Conservation (phyloP, 2,797 vertebrate species). For the Siniperca undulata region DNA sequence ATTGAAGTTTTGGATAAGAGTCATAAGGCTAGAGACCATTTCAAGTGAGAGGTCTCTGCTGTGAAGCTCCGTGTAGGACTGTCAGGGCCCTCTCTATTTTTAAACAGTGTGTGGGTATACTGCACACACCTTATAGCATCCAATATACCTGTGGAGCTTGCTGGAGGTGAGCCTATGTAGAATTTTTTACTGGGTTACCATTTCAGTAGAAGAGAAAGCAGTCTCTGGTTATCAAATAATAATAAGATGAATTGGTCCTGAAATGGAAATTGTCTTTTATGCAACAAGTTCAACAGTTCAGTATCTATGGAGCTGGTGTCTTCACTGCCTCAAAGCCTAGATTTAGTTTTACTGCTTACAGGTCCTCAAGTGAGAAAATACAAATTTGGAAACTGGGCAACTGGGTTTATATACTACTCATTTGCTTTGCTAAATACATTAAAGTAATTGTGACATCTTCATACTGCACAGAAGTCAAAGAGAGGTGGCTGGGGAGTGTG, state of each 20-base stretch:
- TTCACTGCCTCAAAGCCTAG: background rate
- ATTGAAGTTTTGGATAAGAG: conserved; percentile 79
- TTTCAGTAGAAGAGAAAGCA: conserved; percentile 30
- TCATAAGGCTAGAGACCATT: conserved; percentile 74
- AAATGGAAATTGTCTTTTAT: conserved; percentile 21
- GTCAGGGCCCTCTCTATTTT: conserved; percentile 78
- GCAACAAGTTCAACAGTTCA: background rate
- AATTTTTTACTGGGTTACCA: conserved; percentile 25
- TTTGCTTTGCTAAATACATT: background rate
- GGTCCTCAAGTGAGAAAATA: background rate
- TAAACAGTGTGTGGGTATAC: conserved; percentile 78
- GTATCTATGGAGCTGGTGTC: background rate
- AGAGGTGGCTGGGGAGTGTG: background rate
- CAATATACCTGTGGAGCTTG: conserved; percentile 68
- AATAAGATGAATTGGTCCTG: background rate
- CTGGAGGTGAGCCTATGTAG: conserved; percentile 47
- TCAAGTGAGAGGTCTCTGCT: conserved; percentile 71
- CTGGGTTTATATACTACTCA: background rate
- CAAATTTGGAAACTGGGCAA: background rate
- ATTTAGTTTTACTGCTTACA: conserved; percentile 2
- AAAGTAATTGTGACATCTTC: background rate
- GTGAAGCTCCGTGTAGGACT: conserved; percentile 76
- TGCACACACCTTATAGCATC: conserved; percentile 73
- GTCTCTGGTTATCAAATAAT: conserved; percentile 33
- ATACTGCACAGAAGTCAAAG: background rate